Evolutionary conservation across 2,888 invertebrate species (phyloP).

Genomic region (Microctonus aethiopoides): DNA sequence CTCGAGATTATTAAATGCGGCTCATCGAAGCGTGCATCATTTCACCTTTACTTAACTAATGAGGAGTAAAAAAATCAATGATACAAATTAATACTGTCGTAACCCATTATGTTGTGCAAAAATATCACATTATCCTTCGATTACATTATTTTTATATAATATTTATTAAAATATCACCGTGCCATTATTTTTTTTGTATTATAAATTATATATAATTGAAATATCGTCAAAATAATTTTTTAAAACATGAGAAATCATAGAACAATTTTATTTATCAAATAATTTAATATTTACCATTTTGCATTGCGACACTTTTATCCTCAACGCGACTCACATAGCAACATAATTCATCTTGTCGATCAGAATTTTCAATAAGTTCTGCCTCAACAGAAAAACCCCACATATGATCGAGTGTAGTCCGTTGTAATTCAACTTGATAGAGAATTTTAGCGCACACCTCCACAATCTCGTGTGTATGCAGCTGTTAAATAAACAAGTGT

Average conservation of each 20-base stretch:
- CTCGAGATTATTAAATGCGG: slow-evolving; percentile 39
- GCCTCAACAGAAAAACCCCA: slow-evolving; percentile 99
- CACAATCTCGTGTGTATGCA: slow-evolving; percentile 93
- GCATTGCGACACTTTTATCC: slow-evolving; percentile 95
- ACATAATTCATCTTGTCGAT: slow-evolving; percentile 95
- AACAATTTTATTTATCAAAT: not conserved
- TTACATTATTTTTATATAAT: not conserved
- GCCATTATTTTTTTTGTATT: not conserved
- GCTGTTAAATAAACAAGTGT: slow-evolving; percentile 68
- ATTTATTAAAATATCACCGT: not conserved
- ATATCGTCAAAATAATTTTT: too few species aligned
- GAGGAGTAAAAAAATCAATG: slow-evolving; percentile 40
- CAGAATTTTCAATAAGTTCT: slow-evolving; percentile 95
- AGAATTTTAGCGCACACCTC: slow-evolving; percentile 97
- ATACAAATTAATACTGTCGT: slow-evolving; percentile 6
- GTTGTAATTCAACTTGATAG: slow-evolving; percentile 94
- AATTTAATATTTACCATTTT: slow-evolving; percentile 81
- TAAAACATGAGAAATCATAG: too few species aligned
- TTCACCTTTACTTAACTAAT: slow-evolving; percentile 44
- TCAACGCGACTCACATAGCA: slow-evolving; percentile 97
- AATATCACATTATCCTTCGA: not conserved
- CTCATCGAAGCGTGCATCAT: slow-evolving; percentile 45
- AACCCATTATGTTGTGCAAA: not conserved
- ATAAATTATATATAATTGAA: too few species aligned
- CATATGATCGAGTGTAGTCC: slow-evolving; percentile 92